Percentiles rank a stretch among this genome's conserved stretches.
Evolutionary conservation across 2,888 invertebrate genomes (phyloP).

Genomic region (Palloptera scutellata): DNA sequence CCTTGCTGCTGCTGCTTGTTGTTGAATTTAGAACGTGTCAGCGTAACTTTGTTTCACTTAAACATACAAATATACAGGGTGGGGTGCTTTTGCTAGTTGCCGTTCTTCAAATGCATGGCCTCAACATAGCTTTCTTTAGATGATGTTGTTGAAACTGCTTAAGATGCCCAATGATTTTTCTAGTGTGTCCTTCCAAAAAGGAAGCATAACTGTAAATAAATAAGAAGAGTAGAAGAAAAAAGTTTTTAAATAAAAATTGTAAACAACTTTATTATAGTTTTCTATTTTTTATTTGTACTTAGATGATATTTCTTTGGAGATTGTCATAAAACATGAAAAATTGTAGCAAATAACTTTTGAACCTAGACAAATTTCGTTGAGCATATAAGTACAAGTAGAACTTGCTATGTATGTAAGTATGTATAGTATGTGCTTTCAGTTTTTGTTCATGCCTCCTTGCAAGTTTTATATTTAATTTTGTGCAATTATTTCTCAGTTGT

Average conservation of each 20-base stretch:
- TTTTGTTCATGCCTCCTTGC: not conserved
- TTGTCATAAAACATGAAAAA: slow-evolving; percentile 24
- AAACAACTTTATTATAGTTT: slow-evolving; percentile 35
- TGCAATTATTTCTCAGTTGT: too few relatives aligned
- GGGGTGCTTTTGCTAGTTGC: slow-evolving; percentile 12
- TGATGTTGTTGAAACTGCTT: not conserved
- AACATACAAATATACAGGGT: slow-evolving; percentile 17
- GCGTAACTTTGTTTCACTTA: slow-evolving; percentile 25
- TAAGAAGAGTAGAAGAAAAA: slow-evolving; percentile 20
- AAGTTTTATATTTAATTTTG: too few relatives aligned
- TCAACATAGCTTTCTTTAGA: not conserved
- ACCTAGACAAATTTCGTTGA: slow-evolving; percentile 11
- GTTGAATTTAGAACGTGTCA: slow-evolving; percentile 21
- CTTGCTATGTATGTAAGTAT: not conserved
- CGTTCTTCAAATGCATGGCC: not conserved
- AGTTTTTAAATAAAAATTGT: slow-evolving; percentile 33
- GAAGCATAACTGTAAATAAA: slow-evolving; percentile 28
- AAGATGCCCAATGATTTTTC: not conserved
- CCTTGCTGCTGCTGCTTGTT: slow-evolving; percentile 7
- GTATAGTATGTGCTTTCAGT: not conserved
- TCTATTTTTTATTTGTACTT: not conserved
- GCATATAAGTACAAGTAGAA: not conserved
- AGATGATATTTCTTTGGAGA: not conserved
- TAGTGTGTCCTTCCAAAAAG: slow-evolving; percentile 4
- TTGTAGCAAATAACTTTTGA: slow-evolving; percentile 27